A percentile compares a stretch with the other conserved stretches of the same genome.
phyloP scores from a whole-genome alignment of 2,797 vertebrate species.

The Garrulus glandarius region DNA sequence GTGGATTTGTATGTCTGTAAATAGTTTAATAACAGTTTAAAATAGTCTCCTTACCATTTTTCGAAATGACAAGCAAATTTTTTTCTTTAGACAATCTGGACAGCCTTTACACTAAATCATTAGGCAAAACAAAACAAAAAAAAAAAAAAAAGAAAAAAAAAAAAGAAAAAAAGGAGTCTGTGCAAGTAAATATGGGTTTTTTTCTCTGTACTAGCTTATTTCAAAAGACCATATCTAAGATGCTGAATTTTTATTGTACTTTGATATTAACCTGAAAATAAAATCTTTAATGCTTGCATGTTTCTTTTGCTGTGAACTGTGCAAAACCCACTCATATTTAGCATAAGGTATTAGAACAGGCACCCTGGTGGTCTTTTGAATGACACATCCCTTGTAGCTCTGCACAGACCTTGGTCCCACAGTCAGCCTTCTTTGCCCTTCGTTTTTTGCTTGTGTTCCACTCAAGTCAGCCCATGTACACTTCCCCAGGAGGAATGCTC shows the following conservation, averaged over 20 bases:
- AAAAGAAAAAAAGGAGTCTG: background rate
- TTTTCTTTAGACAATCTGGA: background rate
- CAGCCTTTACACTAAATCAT: background rate
- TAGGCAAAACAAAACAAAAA: background rate
- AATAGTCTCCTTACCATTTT: background rate
- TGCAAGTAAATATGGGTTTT: background rate
- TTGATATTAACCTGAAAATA: background rate
- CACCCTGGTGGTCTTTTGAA: background rate
- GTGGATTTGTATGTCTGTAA: background rate
- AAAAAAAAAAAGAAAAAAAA: background rate
- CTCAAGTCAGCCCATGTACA: background rate
- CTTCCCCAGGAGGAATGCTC: background rate
- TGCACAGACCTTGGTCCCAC: background rate
- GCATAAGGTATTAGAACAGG: background rate
- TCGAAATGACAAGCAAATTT: background rate
- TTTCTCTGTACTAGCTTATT: background rate
- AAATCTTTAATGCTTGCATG: accelerated
- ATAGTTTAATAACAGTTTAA: background rate
- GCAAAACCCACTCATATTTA: background rate
- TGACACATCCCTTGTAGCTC: background rate
- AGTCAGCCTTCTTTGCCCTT: background rate
- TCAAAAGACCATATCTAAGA: background rate
- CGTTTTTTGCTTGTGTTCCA: background rate
- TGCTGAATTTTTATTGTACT: background rate
- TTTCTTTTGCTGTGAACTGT: background rate